Evolutionary conservation across 2,888 invertebrate species (phyloP).

Genomic region (Calephelis perditalis): DNA sequence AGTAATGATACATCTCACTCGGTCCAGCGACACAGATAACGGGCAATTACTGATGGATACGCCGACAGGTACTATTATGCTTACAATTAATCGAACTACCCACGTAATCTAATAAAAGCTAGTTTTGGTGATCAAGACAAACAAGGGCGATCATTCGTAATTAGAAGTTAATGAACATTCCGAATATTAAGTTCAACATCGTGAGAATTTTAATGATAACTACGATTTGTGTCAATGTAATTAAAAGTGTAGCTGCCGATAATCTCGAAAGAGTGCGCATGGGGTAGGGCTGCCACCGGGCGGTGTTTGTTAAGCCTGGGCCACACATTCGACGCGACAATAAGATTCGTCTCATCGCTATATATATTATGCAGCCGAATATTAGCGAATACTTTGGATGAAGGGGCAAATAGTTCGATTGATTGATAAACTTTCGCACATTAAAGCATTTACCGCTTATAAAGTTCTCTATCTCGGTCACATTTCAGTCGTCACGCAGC

Average conservation of each 20-base stretch:
- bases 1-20: slow-evolving; percentile 61
- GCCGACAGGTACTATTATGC: slow-evolving; percentile 54
- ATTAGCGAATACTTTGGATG: too few relatives aligned
- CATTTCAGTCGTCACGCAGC: too few relatives aligned
- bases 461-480: too few relatives aligned
- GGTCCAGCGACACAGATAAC: slow-evolving; percentile 71
- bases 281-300: too few relatives aligned
- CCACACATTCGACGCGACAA: too few relatives aligned
- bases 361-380: too few relatives aligned
- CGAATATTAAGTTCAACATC: slow-evolving; percentile 71
- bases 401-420: too few relatives aligned
- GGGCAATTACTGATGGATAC: slow-evolving; percentile 65
- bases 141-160: slow-evolving; percentile 76
- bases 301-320: too few relatives aligned
- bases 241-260: slow-evolving; percentile 76
- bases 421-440: too few relatives aligned
- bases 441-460: too few relatives aligned
- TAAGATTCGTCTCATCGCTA: too few relatives aligned
- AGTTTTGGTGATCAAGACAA: slow-evolving; percentile 74
- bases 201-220: slow-evolving; percentile 75
- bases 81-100: slow-evolving; percentile 75
- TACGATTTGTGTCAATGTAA: slow-evolving; percentile 76
- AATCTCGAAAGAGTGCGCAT: slow-evolving; percentile 51
- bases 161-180: slow-evolving; percentile 76
- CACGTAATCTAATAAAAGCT: slow-evolving; percentile 77